Base-by-base conservation (phyloP, 2,113 vertebrate genomes). In the Pungitius pungitius region DNA sequence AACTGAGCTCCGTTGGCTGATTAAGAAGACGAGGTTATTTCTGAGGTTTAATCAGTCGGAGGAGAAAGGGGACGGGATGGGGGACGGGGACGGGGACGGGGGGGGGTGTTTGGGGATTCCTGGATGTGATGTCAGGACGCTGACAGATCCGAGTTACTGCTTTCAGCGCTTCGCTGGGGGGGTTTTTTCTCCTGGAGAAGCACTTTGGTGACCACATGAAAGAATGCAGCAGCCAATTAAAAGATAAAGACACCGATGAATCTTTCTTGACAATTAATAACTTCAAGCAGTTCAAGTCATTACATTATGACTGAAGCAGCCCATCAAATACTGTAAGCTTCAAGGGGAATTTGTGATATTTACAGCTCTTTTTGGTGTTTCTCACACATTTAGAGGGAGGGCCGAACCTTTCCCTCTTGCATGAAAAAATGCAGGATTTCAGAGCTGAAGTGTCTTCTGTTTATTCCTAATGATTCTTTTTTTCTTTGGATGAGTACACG, bases 141-240 rank as follows among this genome's bases (percentile, higher is more conserved):
- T 70, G 83, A 78, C 77, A 63, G 77, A 33, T 75, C 58, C 49
- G 76, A 79, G 47, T 62, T 73, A 58, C 69, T 80, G 56, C 68
- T 80, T 51, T 70, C 42, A 79, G 54, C 11, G 24, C 24, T 67
- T 14, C 0, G n/a, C n/a, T n/a, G n/a, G n/a, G n/a, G n/a, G n/a
- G n/a, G n/a, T n/a, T n/a, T n/a, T n/a, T n/a, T n/a, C n/a, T n/a
- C n/a, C n/a, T 65, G 17, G 10, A 56, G 39, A 39, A 54, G 26
- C 14, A 30, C 49, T 30, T 40, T 3, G 39, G n/a, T 58, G 39
- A 45, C 17, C 35, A 15, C 20, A 12, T 8, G 17, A 68, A 35
- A 35, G 3, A 65, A 35, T 22, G 35, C 9, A 10, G 15, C 33
- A 54, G 49, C 26, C 43, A 57, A 45, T 33, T 22, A 43, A 56